phyloP scores from a whole-genome alignment of 2,113 vertebrate species.

The Platysternon megacephalum region DNA sequence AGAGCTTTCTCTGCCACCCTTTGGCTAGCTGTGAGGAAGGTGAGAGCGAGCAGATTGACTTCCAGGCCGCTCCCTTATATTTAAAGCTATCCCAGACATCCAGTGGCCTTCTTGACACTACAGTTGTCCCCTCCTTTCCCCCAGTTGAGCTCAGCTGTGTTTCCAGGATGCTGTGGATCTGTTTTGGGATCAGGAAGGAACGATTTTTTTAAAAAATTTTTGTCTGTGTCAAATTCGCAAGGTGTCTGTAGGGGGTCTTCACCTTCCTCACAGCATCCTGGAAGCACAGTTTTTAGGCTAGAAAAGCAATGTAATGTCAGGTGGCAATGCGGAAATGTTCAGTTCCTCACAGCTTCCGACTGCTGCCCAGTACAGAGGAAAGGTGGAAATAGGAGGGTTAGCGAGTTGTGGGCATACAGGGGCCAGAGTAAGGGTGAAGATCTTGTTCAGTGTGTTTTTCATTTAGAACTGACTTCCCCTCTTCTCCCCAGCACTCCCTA shows the following conservation, averaged over 20 bases:
- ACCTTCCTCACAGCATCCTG: not conserved
- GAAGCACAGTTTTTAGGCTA: not conserved
- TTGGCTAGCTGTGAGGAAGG: not conserved
- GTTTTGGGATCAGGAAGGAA: not conserved
- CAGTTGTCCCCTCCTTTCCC: not conserved
- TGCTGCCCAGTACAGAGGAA: not conserved
- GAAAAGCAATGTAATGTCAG: not conserved
- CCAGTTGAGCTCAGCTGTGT: not conserved
- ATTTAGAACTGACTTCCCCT: not conserved
- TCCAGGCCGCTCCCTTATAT: not conserved
- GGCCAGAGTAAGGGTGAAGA: not conserved
- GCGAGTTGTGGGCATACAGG: not conserved
- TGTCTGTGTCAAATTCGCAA: not conserved
- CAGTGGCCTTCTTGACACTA: not conserved
- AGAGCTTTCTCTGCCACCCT: not conserved
- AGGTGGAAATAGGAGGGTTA: not conserved
- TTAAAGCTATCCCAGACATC: not conserved
- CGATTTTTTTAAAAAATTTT: not conserved
- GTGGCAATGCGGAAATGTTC: not conserved
- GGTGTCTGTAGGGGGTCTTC: not conserved
- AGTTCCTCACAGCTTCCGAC: not conserved
- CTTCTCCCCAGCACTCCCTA: not conserved
- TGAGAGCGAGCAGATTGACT: not conserved
- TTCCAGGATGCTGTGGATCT: not conserved
- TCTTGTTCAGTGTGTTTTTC: not conserved